phyloP scores from a whole-genome alignment of 2,888 invertebrate genomes.

The Pristionchus japonicus region DNA sequence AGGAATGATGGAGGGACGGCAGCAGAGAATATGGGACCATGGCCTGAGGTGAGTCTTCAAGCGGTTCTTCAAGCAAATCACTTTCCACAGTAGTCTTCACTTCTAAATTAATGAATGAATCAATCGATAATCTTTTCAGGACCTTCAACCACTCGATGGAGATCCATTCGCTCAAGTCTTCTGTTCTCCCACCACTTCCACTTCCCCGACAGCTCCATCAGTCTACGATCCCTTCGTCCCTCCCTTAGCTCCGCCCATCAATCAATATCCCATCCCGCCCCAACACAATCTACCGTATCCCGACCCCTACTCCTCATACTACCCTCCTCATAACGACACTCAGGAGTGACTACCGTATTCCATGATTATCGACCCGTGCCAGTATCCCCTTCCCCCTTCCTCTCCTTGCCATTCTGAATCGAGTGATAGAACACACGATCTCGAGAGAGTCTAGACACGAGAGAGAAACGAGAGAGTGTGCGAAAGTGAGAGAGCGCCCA shows the following conservation, averaged over 20 bases:
- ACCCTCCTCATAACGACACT: not conserved
- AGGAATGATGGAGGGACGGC: not conserved
- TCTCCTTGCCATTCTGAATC: constrained; percentile 29
- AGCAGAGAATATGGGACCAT: not conserved
- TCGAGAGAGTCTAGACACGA: constrained; percentile 38
- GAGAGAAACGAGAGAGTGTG: constrained; percentile 33
- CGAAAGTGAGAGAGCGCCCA: constrained; percentile 6
- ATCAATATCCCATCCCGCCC: not conserved
- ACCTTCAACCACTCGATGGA: constrained; percentile 19
- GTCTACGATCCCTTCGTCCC: constrained; percentile 27
- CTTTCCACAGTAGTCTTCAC: too few relatives aligned
- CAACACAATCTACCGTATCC: constrained; percentile 24
- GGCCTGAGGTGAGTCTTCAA: constrained; percentile 42
- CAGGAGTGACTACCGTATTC: not conserved
- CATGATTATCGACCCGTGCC: constrained; percentile 38
- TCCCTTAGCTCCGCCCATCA: not conserved
- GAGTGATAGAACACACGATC: constrained; percentile 17
- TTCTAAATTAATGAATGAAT: not conserved
- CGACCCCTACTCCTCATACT: not conserved
- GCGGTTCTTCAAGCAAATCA: too few relatives aligned
- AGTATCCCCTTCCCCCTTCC: not conserved
- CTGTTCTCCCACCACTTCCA: constrained; percentile 40
- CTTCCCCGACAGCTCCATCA: not conserved
- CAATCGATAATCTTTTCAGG: not conserved
- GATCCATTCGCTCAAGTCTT: constrained; percentile 48